These are phyloP conservation scores for Lophotis ruficrista DNA, from an alignment of 2,113 vertebrate genomes.

Conservation along the genomic window DNA sequence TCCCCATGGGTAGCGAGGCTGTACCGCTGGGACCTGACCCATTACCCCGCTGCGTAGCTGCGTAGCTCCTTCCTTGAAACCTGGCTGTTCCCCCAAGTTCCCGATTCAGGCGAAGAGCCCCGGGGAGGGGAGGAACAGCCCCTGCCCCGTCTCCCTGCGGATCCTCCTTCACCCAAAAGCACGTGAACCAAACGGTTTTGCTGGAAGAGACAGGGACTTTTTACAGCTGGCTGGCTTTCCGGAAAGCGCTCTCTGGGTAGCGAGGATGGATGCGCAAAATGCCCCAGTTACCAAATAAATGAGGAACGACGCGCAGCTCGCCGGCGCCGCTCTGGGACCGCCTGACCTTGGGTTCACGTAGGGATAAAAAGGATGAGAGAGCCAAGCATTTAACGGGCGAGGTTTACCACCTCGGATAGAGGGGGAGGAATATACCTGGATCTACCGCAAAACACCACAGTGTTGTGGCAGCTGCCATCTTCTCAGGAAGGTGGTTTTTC, in stretches of 20 bases:
- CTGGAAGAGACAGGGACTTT: background rate
- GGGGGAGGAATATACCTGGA: background rate
- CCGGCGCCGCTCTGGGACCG: accelerated
- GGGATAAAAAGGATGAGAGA: background rate
- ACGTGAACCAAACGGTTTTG: background rate
- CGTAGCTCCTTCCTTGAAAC: background rate
- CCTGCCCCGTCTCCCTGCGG: background rate
- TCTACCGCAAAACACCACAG: background rate
- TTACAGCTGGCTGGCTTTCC: background rate
- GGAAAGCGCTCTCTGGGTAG: background rate
- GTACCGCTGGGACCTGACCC: background rate
- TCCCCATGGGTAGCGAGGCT: background rate
- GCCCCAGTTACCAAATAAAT: background rate
- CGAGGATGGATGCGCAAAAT: background rate
- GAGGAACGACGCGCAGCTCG: background rate
- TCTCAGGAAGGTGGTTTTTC: background rate
- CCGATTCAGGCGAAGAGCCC: accelerated
- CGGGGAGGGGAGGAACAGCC: background rate
- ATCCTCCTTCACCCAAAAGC: background rate
- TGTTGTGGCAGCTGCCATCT: background rate
- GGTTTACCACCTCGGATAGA: background rate
- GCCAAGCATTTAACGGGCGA: background rate
- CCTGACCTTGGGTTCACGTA: background rate
- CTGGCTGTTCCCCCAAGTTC: background rate
- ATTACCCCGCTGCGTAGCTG: background rate